Evolutionary conservation across 2,797 vertebrate species (phyloP), one percentile per base, ranked within the genome.

Genomic region (Melanitta fusca): DNA sequence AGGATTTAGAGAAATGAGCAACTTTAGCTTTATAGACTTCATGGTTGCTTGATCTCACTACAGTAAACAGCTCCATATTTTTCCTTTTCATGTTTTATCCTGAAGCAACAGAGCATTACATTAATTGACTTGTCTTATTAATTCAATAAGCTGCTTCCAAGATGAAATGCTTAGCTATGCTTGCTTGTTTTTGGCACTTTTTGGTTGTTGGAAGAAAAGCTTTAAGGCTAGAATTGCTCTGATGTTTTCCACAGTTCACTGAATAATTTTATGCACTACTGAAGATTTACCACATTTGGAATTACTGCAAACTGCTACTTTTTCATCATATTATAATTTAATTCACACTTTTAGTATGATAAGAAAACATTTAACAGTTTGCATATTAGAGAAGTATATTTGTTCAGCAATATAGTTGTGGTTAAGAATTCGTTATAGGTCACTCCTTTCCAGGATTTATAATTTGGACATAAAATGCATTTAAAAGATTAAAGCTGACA

Each of bases 41-140:
- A 94, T 96, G 88, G 93, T 92, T 96, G 85, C 95, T 97, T 97
- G 96, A 97, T 96, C 94, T 93, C 96, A 94, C 86, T 96, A 97
- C 91, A 87, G 96, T 97, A 98, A 98, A 97, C 95, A 97, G 95
- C 94, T 97, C 94, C 97, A 96, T 95, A 92, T 96, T 98, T 97
- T 97, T 92, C 89, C 95, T 98, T 97, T 98, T 97, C 91, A 93
- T 97, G 96, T 97, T 98, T 98, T 98, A 98, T 98, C 97, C 98
- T 41, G 91, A 98, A 98, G 97, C 98, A 98, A 97, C 96, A 97
- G 98, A 98, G 97, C 97, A 97, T 98, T 97, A 97, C 97, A 98
- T 98, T 98, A 98, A 98, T 98, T 98, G 98, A 98, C 97, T 98
- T 98, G 97, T 98, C 97, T 98, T 98, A 98, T 98, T 98, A 98